Percentiles rank a stretch among this genome's conserved stretches.
Conservation (phyloP, 2,113 vertebrate species). For the Conger conger region DNA sequence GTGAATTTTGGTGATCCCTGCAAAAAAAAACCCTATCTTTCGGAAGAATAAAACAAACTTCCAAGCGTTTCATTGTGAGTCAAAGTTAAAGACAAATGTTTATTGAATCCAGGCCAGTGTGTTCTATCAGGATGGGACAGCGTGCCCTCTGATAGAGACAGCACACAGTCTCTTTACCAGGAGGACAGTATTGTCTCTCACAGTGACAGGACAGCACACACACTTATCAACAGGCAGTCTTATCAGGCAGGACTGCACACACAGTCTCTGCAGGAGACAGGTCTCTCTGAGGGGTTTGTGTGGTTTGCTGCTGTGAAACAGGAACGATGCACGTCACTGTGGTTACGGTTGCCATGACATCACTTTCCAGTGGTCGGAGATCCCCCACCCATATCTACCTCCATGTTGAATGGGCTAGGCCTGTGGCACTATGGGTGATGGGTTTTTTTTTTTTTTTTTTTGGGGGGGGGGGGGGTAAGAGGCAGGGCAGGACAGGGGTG, state of each 20-base stretch:
- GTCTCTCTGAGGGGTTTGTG: background rate
- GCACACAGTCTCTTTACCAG: background rate
- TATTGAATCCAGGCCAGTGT: background rate
- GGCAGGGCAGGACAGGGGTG: background rate
- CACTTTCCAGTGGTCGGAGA: background rate
- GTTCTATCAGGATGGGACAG: background rate
- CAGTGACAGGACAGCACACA: background rate
- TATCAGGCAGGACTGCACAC: background rate
- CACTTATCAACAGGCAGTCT: background rate
- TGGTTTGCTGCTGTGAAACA: background rate
- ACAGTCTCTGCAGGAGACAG: background rate
- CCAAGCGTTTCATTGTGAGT: background rate
- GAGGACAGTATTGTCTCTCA: background rate
- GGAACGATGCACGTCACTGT: background rate
- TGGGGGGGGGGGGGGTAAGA: background rate
- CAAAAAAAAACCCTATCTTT: background rate
- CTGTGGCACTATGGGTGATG: background rate
- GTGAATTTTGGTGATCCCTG: too few relatives aligned
- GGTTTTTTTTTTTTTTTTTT: background rate
- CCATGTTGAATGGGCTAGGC: background rate
- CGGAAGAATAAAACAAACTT: background rate
- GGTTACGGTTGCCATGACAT: conserved; percentile 6
- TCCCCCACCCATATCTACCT: background rate
- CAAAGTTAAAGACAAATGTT: background rate
- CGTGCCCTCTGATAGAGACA: background rate